Evolutionary conservation across 1,140 invertebrate genomes (phyloP).

Genomic region (Drosophila lowei): DNA sequence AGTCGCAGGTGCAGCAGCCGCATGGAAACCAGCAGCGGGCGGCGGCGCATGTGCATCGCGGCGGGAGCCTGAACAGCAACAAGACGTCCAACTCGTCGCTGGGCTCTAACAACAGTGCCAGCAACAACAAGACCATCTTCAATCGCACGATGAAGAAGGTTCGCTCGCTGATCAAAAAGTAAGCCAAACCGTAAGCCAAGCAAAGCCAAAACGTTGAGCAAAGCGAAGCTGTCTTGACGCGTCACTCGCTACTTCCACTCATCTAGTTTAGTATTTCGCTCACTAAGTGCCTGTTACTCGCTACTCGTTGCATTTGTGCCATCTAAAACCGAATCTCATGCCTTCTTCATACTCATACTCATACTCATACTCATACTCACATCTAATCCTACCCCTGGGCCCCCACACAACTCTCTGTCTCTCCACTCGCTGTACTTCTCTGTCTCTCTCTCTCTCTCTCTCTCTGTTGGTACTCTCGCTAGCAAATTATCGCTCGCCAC

Average conservation of each 20-base stretch:
- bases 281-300: conserved; percentile 48
- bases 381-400: conserved; percentile 11
- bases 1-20: conserved; percentile 10
- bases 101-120: conserved; percentile 68
- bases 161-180: conserved; percentile 87
- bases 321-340: conserved; percentile 64
- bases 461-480: conserved; percentile 48
- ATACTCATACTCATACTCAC: conserved; percentile 4
- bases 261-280: conserved; percentile 23
- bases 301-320: conserved; percentile 58
- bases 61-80: conserved; percentile 71
- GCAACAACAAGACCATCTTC: conserved; percentile 86
- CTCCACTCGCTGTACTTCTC: conserved; percentile 14
- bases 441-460: conserved; percentile 29
- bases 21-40: conserved; percentile 68
- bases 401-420: conserved; percentile 20
- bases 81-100: conserved; percentile 72
- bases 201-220: conserved; percentile 34
- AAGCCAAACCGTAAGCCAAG: conserved; percentile 58
- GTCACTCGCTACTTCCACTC: conserved; percentile 36
- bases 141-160: conserved; percentile 89
- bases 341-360: conserved; percentile 1
- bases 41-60: conserved; percentile 75
- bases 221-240: conserved; percentile 12
- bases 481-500: conserved; percentile 51